Percentiles rank a stretch among this genome's conserved stretches.
Conservation (phyloP, 2,113 vertebrate genomes). For the Himantopus leucocephalus region DNA sequence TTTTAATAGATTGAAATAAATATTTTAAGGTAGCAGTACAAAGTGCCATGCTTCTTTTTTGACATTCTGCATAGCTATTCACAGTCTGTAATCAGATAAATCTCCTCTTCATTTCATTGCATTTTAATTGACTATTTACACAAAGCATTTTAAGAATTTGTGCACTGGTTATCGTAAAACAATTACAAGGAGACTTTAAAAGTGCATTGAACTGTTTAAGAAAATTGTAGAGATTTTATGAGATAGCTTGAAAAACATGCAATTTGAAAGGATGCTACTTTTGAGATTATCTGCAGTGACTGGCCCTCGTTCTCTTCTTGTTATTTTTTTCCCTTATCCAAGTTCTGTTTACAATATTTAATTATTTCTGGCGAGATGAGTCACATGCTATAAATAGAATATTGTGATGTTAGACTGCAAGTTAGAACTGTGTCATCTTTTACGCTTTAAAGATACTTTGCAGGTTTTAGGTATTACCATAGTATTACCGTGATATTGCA, state of each 20-base stretch:
- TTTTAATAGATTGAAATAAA: conserved; percentile 40
- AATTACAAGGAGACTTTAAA: not conserved
- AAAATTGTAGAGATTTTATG: not conserved
- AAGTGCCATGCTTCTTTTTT: conserved; percentile 14
- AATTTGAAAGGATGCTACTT: not conserved
- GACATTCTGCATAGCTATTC: not conserved
- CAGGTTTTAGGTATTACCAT: not conserved
- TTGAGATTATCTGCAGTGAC: not conserved
- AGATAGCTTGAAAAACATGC: not conserved
- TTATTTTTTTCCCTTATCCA: not conserved
- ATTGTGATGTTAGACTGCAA: conserved; percentile 44
- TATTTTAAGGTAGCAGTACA: conserved; percentile 27
- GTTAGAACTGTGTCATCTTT: conserved; percentile 42
- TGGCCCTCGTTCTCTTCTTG: not conserved
- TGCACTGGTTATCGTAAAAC: not conserved
- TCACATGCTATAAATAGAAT: conserved; percentile 47
- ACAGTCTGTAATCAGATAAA: conserved; percentile 20
- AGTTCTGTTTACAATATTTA: conserved; percentile 56
- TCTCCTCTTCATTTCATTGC: conserved; percentile 28
- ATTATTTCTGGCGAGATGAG: conserved; percentile 32
- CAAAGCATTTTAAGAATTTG: not conserved
- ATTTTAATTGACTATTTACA: conserved; percentile 47
- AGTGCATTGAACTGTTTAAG: not conserved
- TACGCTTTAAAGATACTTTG: conserved; percentile 20
- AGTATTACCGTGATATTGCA: not conserved